Base-by-base conservation (phyloP, 1,140 invertebrate genomes). In the Panagrolaimus sp. region DNA sequence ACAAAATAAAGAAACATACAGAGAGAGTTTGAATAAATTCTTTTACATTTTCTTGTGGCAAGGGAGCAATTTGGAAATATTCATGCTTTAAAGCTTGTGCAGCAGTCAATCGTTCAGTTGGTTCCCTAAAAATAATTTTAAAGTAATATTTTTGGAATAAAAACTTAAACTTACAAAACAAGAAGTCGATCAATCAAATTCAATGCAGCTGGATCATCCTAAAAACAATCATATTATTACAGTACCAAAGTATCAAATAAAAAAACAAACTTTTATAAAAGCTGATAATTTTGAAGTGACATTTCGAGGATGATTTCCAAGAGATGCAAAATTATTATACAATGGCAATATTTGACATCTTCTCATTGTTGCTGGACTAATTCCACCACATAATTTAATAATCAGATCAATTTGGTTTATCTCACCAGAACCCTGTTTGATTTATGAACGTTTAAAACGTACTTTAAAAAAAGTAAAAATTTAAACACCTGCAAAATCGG, bases 1-100 rank as follows among this genome's bases (percentile, higher is more conserved):
- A 38, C 32, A 38, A 38, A 4, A 69, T 45, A 14, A 9, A 68
- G 26, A 55, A 44, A 15, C 38, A 21, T 71, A 73, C 76, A 67
- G 71, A 67, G 24, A 83, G 65, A n/a, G 55, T 70, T 32, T 69
- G 58, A n/a, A 82, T 62, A 21, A 82, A 47, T 21, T 81, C 71
- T 43, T 64, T 70, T n/a, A 82, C 68, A 69, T 82, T 83, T 24
- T 67, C 71, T 15, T 24, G 48, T 0, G 94, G 93, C 89, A 94
- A 91, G 38, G 96, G 95, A 83, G 96, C 93, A 1, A 89, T 92
- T 92, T 93, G 98, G 84, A 98, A 98, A 84, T 98, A 98, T 80
- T 96, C 93, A 78, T 98, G 94, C 86, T 96, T 95, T 1, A 98
- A 83, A 0, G 94, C 94, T 1, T 90, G 90, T 81, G 98, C 94